Conservation (phyloP, 2,888 invertebrate genomes). For the Rhabditophanes sp. region DNA sequence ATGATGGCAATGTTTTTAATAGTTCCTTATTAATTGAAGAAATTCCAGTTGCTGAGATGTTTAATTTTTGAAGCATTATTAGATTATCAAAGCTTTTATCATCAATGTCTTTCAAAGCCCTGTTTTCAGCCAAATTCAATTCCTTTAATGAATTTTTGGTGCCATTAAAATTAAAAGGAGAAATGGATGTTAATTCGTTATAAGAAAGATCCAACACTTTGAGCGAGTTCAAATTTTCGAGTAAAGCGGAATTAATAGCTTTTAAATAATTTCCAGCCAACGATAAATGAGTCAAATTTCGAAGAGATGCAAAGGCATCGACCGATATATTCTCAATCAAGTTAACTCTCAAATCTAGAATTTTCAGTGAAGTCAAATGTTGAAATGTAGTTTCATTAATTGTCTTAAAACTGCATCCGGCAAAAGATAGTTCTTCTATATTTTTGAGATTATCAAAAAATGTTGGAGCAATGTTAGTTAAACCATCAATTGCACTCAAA, state of each 20-base stretch:
- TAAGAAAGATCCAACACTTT: constrained; percentile 63
- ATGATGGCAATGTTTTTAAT: neutral
- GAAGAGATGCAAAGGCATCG: constrained; percentile 67
- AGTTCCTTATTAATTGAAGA: neutral
- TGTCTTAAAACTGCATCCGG: too few species aligned
- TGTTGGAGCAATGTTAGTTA: too few species aligned
- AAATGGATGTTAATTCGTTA: constrained; percentile 30
- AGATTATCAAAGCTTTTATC: constrained; percentile 16
- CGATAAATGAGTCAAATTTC: constrained; percentile 65
- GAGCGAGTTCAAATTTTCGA: constrained; percentile 57
- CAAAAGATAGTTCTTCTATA: too few species aligned
- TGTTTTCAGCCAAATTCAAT: constrained; percentile 26
- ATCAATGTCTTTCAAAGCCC: constrained; percentile 13
- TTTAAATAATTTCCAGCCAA: constrained; percentile 52
- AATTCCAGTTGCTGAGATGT: constrained; percentile 1
- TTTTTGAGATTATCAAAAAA: too few species aligned
- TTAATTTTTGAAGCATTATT: constrained; percentile 6
- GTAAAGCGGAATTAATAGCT: constrained; percentile 1
- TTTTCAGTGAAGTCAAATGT: too few species aligned
- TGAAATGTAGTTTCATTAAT: too few species aligned
- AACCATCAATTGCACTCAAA: too few species aligned
- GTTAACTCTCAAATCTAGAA: constrained; percentile 69
- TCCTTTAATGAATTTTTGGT: constrained; percentile 14
- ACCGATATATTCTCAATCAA: constrained; percentile 61
- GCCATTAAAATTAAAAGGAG: constrained; percentile 18